Evolutionary conservation across 1,140 invertebrate species (phyloP).

Genomic region (Cherax quadricarinatus): DNA sequence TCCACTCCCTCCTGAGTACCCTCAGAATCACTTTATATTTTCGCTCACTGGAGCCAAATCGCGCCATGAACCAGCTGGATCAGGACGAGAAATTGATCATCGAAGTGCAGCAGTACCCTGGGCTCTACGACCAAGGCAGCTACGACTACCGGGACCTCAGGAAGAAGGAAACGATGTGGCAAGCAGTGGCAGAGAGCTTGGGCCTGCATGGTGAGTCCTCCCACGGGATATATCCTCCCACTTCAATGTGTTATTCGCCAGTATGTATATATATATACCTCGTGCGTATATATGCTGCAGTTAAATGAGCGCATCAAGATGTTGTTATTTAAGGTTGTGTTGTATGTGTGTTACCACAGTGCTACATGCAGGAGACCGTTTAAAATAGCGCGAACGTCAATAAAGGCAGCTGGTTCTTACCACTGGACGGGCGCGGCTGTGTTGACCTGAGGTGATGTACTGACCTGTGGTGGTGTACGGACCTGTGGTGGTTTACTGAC

Average conservation of each 20-base stretch:
- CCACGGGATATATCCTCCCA: not conserved
- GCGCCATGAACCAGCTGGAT: constrained; percentile 47
- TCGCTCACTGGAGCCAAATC: too few relatives aligned
- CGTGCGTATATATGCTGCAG: too few relatives aligned
- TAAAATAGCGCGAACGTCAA: not conserved
- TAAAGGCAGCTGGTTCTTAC: not conserved
- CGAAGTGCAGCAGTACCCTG: constrained; percentile 64
- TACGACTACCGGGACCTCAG: constrained; percentile 54
- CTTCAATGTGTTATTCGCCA: not conserved
- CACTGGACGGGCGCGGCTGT: not conserved
- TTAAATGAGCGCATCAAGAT: too few relatives aligned
- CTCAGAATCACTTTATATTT: not conserved
- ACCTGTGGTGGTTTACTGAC: too few relatives aligned
- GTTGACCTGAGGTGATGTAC: not conserved
- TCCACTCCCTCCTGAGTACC: not conserved
- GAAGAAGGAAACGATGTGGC: constrained; percentile 61
- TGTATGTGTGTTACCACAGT: not conserved
- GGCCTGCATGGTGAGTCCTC: constrained; percentile 55
- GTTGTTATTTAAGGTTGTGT: not conserved
- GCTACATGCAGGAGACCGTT: too few relatives aligned
- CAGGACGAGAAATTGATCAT: constrained; percentile 63
- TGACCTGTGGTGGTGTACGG: too few relatives aligned
- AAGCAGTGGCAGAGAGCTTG: constrained; percentile 37
- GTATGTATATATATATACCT: too few relatives aligned
- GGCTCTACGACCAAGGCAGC: constrained; percentile 58